Evolutionary conservation across 2,113 vertebrate genomes (phyloP).

Genomic region (Neogobius melanostomus): DNA sequence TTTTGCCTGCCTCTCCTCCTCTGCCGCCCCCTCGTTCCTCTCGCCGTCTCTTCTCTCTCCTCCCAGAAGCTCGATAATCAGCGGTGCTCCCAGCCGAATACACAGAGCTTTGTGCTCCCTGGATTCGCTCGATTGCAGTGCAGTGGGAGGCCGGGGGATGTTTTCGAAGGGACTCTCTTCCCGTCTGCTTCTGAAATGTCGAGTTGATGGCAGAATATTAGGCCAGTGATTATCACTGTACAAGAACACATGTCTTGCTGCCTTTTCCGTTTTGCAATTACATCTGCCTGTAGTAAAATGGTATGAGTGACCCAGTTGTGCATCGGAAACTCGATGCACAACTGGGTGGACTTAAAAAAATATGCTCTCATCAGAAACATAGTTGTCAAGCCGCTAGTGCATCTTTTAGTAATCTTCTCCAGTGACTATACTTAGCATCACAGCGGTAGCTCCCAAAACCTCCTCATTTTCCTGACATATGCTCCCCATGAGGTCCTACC

Average conservation of each 20-base stretch:
- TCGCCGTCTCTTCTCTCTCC: conserved; percentile 16
- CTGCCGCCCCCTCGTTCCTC: conserved; percentile 14
- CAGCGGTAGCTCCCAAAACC: too few species aligned
- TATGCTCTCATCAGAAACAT: too few species aligned
- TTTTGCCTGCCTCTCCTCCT: conserved; percentile 12
- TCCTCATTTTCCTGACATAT: too few species aligned
- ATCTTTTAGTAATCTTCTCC: too few species aligned
- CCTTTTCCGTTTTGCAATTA: background rate
- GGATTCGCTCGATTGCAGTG: conserved; percentile 38
- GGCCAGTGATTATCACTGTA: conserved; percentile 28
- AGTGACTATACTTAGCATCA: too few species aligned
- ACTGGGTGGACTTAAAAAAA: too few species aligned
- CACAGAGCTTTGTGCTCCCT: conserved; percentile 51
- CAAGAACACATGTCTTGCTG: background rate
- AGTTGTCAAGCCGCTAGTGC: too few species aligned
- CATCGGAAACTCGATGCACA: too few species aligned
- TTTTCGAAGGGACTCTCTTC: conserved; percentile 13
- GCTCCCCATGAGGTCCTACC: too few species aligned
- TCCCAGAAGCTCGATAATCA: conserved; percentile 43
- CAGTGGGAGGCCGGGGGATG: conserved; percentile 48
- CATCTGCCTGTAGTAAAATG: background rate
- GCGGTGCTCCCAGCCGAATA: conserved; percentile 52
- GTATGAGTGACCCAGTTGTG: too few species aligned
- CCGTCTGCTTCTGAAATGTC: conserved; percentile 17
- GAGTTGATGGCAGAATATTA: conserved; percentile 40